Base-by-base conservation (phyloP, 2,113 vertebrate species). In the Sinocyclocheilus anshuiensis region DNA sequence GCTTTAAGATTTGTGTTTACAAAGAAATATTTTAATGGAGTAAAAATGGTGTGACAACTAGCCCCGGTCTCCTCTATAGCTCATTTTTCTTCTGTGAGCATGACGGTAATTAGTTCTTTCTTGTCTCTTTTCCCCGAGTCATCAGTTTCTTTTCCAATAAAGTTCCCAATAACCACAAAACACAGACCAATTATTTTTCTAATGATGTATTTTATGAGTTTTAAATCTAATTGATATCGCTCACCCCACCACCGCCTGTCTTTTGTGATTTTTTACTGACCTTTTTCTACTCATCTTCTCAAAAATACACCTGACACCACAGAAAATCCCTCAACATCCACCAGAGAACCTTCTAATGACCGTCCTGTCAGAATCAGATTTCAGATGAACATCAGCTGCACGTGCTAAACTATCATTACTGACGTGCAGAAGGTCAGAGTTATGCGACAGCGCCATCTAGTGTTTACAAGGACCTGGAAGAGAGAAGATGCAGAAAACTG, bases 401-500 rank as follows among this genome's bases (percentile, higher is more conserved):
- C 57, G 16, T 0, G 2, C 13, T 84, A 36, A 18, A 55, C 4
- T 1, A 6, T 55, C 5, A 18, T 55, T 4, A 55, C 53, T 18
- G 53, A 18, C 4, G 1, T 55, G 53, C 1, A 55, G 1, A 6
- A 18, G 15, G 4, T 55, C 53, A 1, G 53, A 55, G 15, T 55
- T 12, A 48, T 65, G 48, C 57, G 15, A 11, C 67, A 84, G 81
- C 86, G 24, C 89, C 87, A 74, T 69, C 89, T 87, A 78, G 80
- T 86, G 42, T 45, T 45, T 45, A 45, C 42, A 45, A 45, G 42
- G 42, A 45, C 42, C 42, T 45, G 9, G 13, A 33, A 16, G 26
- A 67, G 13, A 67, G 13, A 29, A 67, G 13, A 29, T 3, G 63
- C 5, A 29, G 53, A 29, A 65, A 26, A 65, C 59, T 63, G 61